phyloP scores from a whole-genome alignment of 1,140 invertebrate species.

The Araneus ventricosus region DNA sequence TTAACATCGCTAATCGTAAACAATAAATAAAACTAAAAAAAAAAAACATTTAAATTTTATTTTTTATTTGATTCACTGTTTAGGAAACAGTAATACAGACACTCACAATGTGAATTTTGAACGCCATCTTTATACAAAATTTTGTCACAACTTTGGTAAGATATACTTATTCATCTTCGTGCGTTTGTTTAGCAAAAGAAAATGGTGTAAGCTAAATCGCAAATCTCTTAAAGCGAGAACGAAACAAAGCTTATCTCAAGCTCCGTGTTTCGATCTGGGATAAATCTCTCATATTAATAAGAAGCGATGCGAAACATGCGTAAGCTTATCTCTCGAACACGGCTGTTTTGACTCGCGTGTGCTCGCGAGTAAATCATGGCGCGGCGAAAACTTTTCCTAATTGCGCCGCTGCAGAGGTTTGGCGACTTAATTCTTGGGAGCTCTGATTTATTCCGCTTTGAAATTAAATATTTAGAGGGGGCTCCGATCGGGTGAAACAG shows the following conservation, averaged over 20 bases:
- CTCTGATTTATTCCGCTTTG: conserved; percentile 72
- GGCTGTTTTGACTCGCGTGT: neutral
- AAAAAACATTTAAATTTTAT: too few species aligned
- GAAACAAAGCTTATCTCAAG: neutral
- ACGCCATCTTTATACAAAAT: too few species aligned
- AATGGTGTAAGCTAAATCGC: too few species aligned
- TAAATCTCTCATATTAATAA: conserved; percentile 7
- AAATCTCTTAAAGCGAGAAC: neutral
- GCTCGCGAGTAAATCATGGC: neutral
- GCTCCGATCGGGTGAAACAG: conserved; percentile 40
- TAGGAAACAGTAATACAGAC: too few species aligned
- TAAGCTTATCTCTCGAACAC: neutral
- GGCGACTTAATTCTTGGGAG: neutral
- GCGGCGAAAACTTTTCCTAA: conserved; percentile 4
- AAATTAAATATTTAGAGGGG: conserved; percentile 75
- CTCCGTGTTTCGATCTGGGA: neutral
- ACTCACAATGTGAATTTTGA: too few species aligned
- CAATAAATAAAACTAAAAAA: too few species aligned
- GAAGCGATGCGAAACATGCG: neutral
- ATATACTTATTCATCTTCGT: too few species aligned
- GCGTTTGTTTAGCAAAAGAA: too few species aligned
- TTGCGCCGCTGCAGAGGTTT: neutral
- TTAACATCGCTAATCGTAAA: too few species aligned
- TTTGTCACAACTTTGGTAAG: too few species aligned
- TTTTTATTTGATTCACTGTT: too few species aligned